These are phyloP conservation scores for Gyrodactylus bullatarudis DNA, from an alignment of 1,140 invertebrate species.

Conservation along the genomic window DNA sequence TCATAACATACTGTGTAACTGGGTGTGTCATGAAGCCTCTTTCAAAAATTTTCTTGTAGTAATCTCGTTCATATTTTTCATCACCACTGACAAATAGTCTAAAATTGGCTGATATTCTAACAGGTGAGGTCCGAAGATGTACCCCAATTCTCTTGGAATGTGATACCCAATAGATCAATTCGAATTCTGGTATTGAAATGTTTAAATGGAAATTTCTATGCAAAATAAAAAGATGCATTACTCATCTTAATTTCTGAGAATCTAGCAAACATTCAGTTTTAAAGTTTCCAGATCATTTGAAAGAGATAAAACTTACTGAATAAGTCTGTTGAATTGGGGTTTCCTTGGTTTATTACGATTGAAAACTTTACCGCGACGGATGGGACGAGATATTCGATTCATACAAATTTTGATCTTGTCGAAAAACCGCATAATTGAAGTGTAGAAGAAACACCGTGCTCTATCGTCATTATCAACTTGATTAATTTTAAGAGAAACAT, in stretches of 20 bases:
- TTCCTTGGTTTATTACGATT: not conserved
- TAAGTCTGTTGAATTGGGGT: not conserved
- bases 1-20: not conserved
- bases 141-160: not conserved
- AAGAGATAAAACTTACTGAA: not conserved
- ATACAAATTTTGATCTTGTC: not conserved
- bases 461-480: not conserved
- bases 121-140: not conserved
- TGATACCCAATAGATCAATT: conserved; percentile 4
- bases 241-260: no score
- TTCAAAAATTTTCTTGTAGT: not conserved
- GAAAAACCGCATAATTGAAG: not conserved
- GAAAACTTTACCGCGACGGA: not conserved
- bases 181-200: not conserved
- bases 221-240: not conserved
- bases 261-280: no score
- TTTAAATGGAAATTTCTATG: not conserved
- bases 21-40: not conserved
- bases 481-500: not conserved
- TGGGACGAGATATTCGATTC: not conserved
- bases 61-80: not conserved
- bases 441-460: not conserved
- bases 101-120: not conserved
- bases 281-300: no score
- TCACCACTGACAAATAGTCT: not conserved